Percentiles rank a stretch among this genome's conserved stretches.
phyloP scores from a whole-genome alignment of 2,888 invertebrate species.

The Drosophila mulleri region DNA sequence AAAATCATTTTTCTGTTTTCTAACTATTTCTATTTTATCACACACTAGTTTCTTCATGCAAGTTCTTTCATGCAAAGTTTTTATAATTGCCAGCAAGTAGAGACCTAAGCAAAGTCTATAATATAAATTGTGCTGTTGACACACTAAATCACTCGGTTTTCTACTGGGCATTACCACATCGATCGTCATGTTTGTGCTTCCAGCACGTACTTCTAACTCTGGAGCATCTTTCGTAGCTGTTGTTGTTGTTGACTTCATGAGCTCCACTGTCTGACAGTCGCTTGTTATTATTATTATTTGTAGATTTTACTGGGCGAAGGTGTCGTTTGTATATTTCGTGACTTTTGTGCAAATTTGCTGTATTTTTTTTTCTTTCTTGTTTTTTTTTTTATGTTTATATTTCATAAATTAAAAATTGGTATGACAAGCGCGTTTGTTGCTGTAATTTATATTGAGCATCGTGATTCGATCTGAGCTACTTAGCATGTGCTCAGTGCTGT shows the following conservation, averaged over 20 bases:
- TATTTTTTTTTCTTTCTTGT: neutral
- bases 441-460: constrained; percentile 26
- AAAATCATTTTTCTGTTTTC: no score
- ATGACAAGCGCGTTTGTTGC: constrained; percentile 48
- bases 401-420: constrained; percentile 48
- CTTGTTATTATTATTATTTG: constrained; percentile 32
- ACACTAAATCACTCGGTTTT: constrained; percentile 16
- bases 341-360: constrained; percentile 35
- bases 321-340: constrained; percentile 47
- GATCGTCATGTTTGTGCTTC: constrained; percentile 4
- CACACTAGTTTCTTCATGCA: no score
- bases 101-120: constrained; percentile 4
- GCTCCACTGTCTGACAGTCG: constrained; percentile 20
- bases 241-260: neutral
- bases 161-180: constrained; percentile 24
- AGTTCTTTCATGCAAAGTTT: no score
- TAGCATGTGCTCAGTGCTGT: constrained; percentile 30
- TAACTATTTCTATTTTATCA: no score
- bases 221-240: neutral
- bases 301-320: constrained; percentile 21
- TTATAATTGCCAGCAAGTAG: neutral
- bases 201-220: constrained; percentile 6
- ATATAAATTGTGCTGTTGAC: constrained; percentile 40
- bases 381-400: constrained; percentile 7
- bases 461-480: constrained; percentile 11